phyloP scores from a whole-genome alignment of 2,113 vertebrate species.

The Andinoacara biseriatus region DNA sequence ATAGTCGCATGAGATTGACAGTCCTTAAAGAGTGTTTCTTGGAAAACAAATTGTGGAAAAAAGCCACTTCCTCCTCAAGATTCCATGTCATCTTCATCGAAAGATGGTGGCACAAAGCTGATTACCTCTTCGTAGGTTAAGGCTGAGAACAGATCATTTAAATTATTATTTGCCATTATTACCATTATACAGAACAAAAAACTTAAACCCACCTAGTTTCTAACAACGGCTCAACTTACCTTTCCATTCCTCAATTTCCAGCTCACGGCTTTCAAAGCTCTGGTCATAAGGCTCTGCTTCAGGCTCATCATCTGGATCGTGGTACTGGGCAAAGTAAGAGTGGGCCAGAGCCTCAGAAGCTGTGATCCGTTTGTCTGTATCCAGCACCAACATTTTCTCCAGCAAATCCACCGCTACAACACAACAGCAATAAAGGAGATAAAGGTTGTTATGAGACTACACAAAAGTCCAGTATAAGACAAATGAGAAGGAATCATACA shows the following conservation, averaged over 20 bases:
- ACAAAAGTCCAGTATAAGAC: too few relatives aligned
- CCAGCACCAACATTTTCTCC: slow-evolving; percentile 98
- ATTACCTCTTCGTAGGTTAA: slow-evolving; percentile 94
- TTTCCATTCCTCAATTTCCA: slow-evolving; percentile 98
- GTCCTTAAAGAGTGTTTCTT: slow-evolving; percentile 59
- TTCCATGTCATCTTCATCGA: slow-evolving; percentile 96
- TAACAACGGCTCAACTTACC: slow-evolving; percentile 80
- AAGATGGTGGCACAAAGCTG: slow-evolving; percentile 90
- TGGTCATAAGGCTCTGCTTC: slow-evolving; percentile 97
- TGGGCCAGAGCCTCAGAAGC: slow-evolving; percentile 93
- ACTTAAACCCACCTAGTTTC: background rate
- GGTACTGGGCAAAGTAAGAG: slow-evolving; percentile 93
- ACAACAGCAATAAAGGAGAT: background rate
- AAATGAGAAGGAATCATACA: too few relatives aligned
- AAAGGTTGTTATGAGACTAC: background rate
- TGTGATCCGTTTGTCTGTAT: slow-evolving; percentile 96
- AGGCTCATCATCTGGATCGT: slow-evolving; percentile 95
- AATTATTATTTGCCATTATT: background rate
- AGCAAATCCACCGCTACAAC: slow-evolving; percentile 91
- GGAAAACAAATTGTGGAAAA: slow-evolving; percentile 30
- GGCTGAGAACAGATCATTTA: slow-evolving; percentile 72
- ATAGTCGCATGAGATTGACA: slow-evolving; percentile 56
- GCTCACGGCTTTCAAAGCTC: slow-evolving; percentile 96
- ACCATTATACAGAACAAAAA: background rate
- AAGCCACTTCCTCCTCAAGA: slow-evolving; percentile 81